These are phyloP conservation scores for Salvelinus sp. DNA, from an alignment of 2,113 vertebrate species.

Conservation along the genomic window DNA sequence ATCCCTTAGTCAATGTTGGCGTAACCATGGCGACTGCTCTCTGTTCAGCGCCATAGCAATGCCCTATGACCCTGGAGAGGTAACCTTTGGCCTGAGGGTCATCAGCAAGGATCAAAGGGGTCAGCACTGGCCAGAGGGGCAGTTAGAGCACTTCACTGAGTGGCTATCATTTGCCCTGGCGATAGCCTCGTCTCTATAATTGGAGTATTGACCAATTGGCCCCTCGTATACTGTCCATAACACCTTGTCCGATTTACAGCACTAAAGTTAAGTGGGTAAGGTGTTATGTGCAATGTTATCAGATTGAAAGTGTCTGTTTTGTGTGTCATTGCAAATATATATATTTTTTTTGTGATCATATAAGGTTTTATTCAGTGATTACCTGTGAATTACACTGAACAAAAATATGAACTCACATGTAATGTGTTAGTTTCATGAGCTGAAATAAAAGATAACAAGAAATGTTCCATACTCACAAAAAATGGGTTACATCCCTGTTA, in stretches of 20 bases:
- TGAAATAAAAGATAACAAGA: too few relatives aligned
- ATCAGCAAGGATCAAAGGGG: slow-evolving; percentile 57
- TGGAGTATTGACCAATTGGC: slow-evolving; percentile 70
- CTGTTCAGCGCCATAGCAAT: slow-evolving; percentile 46
- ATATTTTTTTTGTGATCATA: not conserved
- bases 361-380: not conserved
- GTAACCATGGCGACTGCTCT: slow-evolving; percentile 44
- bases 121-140: slow-evolving; percentile 66
- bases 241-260: slow-evolving; percentile 41
- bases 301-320: not conserved
- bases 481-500: too few relatives aligned
- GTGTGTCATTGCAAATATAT: not conserved
- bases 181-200: slow-evolving; percentile 71
- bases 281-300: slow-evolving; percentile 7
- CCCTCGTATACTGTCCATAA: slow-evolving; percentile 55
- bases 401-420: too few relatives aligned
- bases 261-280: slow-evolving; percentile 11
- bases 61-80: slow-evolving; percentile 61
- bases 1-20: not conserved
- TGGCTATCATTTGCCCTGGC: slow-evolving; percentile 72
- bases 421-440: too few relatives aligned
- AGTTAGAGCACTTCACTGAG: slow-evolving; percentile 73
- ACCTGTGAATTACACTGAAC: not conserved
- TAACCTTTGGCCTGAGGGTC: slow-evolving; percentile 65
- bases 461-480: too few relatives aligned